Conservation (phyloP, 2,888 invertebrate genomes). For the Neoascia interrupta region DNA sequence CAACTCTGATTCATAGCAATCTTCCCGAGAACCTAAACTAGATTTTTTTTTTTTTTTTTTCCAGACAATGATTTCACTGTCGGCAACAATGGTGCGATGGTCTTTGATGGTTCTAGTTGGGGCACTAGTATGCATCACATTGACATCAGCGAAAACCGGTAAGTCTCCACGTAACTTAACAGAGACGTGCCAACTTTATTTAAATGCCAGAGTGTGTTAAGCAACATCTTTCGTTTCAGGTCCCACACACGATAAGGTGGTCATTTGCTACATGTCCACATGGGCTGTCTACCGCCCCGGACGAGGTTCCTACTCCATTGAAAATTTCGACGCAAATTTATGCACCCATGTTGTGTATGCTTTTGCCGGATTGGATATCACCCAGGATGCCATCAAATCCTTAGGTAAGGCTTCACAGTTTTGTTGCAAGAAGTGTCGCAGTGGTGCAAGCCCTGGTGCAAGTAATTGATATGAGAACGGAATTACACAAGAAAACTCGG, state of each 20-base stretch:
- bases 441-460: too few relatives aligned
- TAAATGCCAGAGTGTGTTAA: constrained; percentile 1
- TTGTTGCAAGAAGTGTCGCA: too few relatives aligned
- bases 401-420: constrained; percentile 81
- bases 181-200: background rate
- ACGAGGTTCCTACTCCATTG: constrained; percentile 84
- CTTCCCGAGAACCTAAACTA: background rate
- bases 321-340: constrained; percentile 86
- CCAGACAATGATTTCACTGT: constrained; percentile 55
- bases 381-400: constrained; percentile 84
- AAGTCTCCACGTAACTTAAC: constrained; percentile 4
- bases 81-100: constrained; percentile 53
- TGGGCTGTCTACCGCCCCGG: constrained; percentile 89
- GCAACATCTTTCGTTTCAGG: constrained; percentile 80
- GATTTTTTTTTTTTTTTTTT: constrained; percentile 6
- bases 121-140: constrained; percentile 46
- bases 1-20: too few relatives aligned
- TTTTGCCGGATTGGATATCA: constrained; percentile 88
- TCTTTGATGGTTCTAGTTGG: constrained; percentile 55
- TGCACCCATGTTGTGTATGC: constrained; percentile 92
- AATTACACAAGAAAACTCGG: constrained; percentile 14
- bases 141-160: constrained; percentile 63
- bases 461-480: constrained; percentile 40
- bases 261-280: constrained; percentile 89
- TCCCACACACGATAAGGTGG: constrained; percentile 86